A percentile compares a stretch with the other conserved stretches of the same genome.
Conservation (phyloP, 2,888 invertebrate species). For the Eilema sororculum region DNA sequence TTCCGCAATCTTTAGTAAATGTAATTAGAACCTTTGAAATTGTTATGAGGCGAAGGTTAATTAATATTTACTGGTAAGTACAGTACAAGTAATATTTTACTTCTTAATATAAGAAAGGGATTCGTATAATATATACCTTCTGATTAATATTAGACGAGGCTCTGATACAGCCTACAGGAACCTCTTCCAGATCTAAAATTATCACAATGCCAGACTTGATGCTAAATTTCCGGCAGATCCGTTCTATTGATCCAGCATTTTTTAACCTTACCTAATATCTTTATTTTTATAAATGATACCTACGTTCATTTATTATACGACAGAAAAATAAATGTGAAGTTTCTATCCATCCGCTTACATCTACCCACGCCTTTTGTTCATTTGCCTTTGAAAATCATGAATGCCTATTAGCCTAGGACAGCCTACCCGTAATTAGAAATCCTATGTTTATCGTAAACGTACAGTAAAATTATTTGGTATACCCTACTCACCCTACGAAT, state of each 20-base stretch:
- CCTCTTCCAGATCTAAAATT: too few species aligned
- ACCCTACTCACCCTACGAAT: conserved; percentile 9
- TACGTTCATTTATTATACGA: background rate
- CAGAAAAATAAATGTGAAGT: background rate
- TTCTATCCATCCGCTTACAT: background rate
- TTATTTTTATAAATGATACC: background rate
- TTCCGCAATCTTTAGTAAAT: too few species aligned
- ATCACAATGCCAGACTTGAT: background rate
- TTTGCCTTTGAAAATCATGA: background rate
- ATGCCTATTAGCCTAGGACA: background rate
- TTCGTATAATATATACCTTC: too few species aligned
- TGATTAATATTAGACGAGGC: too few species aligned
- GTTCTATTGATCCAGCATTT: background rate
- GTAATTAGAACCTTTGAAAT: too few species aligned
- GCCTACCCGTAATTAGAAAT: background rate
- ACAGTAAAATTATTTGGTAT: background rate
- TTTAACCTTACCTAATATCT: background rate
- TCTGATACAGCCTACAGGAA: too few species aligned
- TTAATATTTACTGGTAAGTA: too few species aligned
- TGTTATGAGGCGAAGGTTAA: too few species aligned
- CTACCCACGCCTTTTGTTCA: background rate
- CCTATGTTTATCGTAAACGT: background rate
- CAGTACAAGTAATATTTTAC: too few species aligned
- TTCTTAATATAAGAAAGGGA: too few species aligned
- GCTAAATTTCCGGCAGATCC: background rate